Percentiles rank a stretch among this genome's conserved stretches.
These are phyloP conservation scores for Gari tellinella DNA, from an alignment of 2,888 invertebrate species.

Conservation along the genomic window DNA sequence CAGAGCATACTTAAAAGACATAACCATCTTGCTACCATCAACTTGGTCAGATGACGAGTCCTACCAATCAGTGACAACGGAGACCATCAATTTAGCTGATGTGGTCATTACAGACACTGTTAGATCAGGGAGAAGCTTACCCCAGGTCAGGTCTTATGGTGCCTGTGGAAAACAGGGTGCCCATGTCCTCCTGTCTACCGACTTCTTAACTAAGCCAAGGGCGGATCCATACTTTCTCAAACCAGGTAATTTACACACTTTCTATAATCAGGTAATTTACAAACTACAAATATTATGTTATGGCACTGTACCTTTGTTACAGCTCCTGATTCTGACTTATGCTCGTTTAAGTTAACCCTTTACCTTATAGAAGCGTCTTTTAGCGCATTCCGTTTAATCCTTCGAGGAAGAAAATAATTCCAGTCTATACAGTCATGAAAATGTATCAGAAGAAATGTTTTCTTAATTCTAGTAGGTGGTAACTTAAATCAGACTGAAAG, in stretches of 20 bases:
- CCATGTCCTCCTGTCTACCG: slow-evolving; percentile 72
- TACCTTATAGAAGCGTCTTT: too few relatives aligned
- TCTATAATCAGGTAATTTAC: too few relatives aligned
- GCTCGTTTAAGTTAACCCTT: too few relatives aligned
- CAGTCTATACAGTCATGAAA: too few relatives aligned
- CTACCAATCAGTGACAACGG: slow-evolving; percentile 33
- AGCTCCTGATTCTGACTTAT: too few relatives aligned
- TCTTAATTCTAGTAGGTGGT: too few relatives aligned
- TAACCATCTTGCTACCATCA: slow-evolving; percentile 87
- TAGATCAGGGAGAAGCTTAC: slow-evolving; percentile 43
- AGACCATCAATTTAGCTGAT: slow-evolving; percentile 49
- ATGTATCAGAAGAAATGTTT: too few relatives aligned
- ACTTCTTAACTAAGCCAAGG: slow-evolving; percentile 64
- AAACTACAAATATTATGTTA: too few relatives aligned
- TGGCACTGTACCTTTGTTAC: too few relatives aligned
- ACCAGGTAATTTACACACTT: slow-evolving; percentile 36
- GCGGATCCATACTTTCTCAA: slow-evolving; percentile 38
- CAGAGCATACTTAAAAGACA: slow-evolving; percentile 85
- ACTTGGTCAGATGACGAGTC: slow-evolving; percentile 85
- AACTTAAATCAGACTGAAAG: too few relatives aligned
- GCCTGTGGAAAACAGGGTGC: slow-evolving; percentile 76
- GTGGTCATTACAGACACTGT: slow-evolving; percentile 54
- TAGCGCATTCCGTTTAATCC: too few relatives aligned
- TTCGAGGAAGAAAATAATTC: too few relatives aligned
- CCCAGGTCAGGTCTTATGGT: slow-evolving; percentile 67